Evolutionary conservation across 2,113 vertebrate species (phyloP).

Genomic region (Trogon melanurus): DNA sequence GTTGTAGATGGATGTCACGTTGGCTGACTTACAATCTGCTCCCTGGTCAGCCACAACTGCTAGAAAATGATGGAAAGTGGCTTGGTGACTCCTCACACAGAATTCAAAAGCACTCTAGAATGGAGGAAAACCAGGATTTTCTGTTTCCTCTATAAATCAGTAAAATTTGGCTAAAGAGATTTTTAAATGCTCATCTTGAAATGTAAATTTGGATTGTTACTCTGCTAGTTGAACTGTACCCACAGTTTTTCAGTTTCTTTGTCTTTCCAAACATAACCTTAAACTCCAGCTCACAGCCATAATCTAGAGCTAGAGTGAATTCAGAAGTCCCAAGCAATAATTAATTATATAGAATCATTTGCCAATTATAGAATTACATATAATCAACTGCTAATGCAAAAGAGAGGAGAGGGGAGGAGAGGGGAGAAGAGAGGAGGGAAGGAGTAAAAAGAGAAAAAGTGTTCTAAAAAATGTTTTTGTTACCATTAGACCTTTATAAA

Average conservation of each 20-base stretch:
- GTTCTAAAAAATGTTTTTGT: not conserved
- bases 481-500: not conserved
- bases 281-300: not conserved
- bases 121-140: not conserved
- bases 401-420: not conserved
- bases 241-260: not conserved
- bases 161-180: not conserved
- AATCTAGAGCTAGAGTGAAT: too few relatives aligned
- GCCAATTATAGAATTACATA: too few relatives aligned
- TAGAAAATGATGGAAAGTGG: too few relatives aligned
- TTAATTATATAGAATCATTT: too few relatives aligned
- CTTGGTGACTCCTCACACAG: not conserved
- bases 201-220: not conserved
- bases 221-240: not conserved
- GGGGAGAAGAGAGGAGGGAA: not conserved
- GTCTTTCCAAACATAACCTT: not conserved
- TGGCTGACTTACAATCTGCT: too few relatives aligned
- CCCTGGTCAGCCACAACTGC: too few relatives aligned
- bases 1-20: too few relatives aligned
- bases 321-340: too few relatives aligned
- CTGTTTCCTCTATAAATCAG: not conserved
- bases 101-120: not conserved
- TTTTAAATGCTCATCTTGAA: not conserved
- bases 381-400: too few relatives aligned
- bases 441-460: not conserved